Base-by-base conservation (phyloP, 2,797 vertebrate species). In the Gallirallus australis region DNA sequence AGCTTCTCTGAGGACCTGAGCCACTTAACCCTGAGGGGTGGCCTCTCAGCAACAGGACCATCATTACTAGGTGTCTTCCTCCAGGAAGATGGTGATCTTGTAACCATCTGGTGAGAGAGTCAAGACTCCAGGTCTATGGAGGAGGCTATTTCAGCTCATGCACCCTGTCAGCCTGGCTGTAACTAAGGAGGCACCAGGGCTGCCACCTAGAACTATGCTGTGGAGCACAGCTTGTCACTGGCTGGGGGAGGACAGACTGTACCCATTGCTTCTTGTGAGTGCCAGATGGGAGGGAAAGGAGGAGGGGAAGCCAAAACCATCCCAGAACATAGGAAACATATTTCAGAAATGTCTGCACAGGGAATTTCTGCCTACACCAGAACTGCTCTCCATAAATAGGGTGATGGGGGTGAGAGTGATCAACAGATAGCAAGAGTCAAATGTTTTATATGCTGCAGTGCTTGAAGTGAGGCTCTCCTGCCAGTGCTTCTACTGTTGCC, bases 101-200 rank as follows among this genome's bases (percentile, higher is more conserved):
- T 39, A 16, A 16, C 11, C 9, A 47, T 37, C 31, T 11, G 17
- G 25, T 0, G 5, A 48, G 33, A 72, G 56, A 59, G 28, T 5
- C 6, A 52, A 70, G 42, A 45, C 18, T 45, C 42, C 42, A 45
- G 42, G 7, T 19, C 42, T 45, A 45, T 45, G 42, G 18, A 45
- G 42, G 8, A 18, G 18, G 18, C 42, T 1, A 0, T 20, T 13
- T 52, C 73, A 40, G 24, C 30, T 48, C 24, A 20, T 6, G 28
- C 15, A 3, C 0, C 2, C 19, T 1, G 0, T 2, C 12, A 63
- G 27, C 24, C 63, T 4, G 2, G 39, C 47, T 66, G 31, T 13
- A 39, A 15, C 17, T n/a, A 5, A 9, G 0, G 0, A 68, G 48
- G 18, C 7, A 4, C 11, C 0, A 0, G 20, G 27, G 15, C 47